Percentiles rank a stretch among this genome's conserved stretches.
Conservation (phyloP, 2,888 invertebrate genomes). For the Ennomos quercinarius region DNA sequence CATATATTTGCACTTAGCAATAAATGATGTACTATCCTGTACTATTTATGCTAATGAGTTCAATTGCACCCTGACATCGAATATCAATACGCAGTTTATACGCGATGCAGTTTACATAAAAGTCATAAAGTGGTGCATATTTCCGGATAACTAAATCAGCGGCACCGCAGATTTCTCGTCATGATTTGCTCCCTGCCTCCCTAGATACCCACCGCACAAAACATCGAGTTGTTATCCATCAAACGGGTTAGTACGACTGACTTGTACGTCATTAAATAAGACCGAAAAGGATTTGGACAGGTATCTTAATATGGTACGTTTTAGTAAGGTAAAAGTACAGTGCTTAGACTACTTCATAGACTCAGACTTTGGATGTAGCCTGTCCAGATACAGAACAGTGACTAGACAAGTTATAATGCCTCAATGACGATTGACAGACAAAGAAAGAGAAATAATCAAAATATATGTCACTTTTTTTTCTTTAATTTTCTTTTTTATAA, state of each 20-base stretch:
- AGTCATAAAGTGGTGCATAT: not conserved
- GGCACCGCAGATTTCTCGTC: conserved; percentile 37
- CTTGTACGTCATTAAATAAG: conserved; percentile 77
- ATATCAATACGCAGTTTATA: too few species aligned
- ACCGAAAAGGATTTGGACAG: conserved; percentile 77
- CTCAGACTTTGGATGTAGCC: conserved; percentile 1
- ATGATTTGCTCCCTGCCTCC: conserved; percentile 59
- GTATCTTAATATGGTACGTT: conserved; percentile 71
- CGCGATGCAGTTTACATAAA: too few species aligned
- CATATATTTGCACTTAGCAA: too few species aligned
- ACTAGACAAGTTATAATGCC: conserved; percentile 1
- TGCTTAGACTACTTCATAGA: conserved; percentile 9
- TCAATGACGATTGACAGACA: not conserved
- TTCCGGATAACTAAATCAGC: conserved; percentile 44
- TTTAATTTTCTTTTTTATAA: too few species aligned
- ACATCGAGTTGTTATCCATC: conserved; percentile 71
- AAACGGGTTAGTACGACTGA: conserved; percentile 66
- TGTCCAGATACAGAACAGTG: not conserved
- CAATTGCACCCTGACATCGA: too few species aligned
- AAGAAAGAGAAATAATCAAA: too few species aligned
- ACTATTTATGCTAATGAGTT: too few species aligned
- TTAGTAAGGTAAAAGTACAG: conserved; percentile 66
- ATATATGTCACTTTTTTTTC: too few species aligned
- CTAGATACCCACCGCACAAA: conserved; percentile 61
- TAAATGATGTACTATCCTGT: too few species aligned